phyloP scores from a whole-genome alignment of 2,797 vertebrate genomes.

The Premnoplex brunnescens region DNA sequence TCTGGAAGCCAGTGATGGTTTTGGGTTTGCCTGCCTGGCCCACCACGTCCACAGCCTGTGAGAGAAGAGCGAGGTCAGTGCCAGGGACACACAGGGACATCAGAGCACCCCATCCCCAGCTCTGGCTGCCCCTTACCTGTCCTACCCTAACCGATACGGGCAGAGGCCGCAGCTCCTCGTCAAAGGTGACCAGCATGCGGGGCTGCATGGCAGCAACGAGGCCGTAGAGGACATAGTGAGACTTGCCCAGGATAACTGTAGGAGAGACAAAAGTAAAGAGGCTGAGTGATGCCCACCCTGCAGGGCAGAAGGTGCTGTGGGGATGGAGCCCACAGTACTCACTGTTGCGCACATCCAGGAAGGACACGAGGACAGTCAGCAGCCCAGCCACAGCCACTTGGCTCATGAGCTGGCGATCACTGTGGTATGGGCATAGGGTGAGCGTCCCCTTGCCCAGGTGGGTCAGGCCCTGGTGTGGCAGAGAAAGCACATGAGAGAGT shows the following conservation, averaged over 20 bases:
- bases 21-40: constrained; percentile 98
- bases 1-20: constrained; percentile 98
- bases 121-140: constrained; percentile 82
- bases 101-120: accelerated
- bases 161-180: constrained; percentile 92
- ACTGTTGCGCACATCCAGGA: constrained; percentile 98
- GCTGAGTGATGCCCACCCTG: accelerated
- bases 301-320: accelerated
- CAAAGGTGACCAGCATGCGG: constrained; percentile 97
- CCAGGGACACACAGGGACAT: neutral
- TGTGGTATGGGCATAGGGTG: constrained; percentile 97
- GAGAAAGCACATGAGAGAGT: neutral
- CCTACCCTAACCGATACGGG: constrained; percentile 95
- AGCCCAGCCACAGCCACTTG: constrained; percentile 96
- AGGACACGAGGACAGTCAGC: constrained; percentile 94
- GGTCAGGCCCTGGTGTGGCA: constrained; percentile 88
- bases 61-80: neutral
- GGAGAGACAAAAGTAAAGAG: neutral
- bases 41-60: constrained; percentile 94
- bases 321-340: constrained; percentile 58
- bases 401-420: constrained; percentile 98
- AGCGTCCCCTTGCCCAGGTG: constrained; percentile 97
- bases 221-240: constrained; percentile 94
- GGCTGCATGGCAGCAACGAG: constrained; percentile 98
- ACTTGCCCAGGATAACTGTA: constrained; percentile 94